Conservation (phyloP, 2,888 invertebrate genomes). For the Oligia strigilis region DNA sequence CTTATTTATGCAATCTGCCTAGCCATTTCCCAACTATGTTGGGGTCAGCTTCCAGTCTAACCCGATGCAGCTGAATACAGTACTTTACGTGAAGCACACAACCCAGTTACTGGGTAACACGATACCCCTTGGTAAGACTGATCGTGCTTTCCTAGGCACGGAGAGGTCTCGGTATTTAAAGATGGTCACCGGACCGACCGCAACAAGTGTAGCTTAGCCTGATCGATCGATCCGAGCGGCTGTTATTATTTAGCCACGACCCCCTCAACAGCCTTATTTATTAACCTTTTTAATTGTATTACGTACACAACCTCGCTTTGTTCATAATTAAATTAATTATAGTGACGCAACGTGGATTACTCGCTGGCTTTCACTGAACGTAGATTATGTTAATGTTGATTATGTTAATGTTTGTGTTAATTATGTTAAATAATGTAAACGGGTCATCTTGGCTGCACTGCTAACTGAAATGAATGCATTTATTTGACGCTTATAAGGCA, state of each 20-base stretch:
- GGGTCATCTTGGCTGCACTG: constrained; percentile 50
- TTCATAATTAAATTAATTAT: constrained; percentile 56
- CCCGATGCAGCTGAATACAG: background rate
- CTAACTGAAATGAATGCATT: constrained; percentile 49
- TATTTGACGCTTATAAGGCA: constrained; percentile 23
- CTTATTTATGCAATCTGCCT: constrained; percentile 16
- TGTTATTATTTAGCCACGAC: background rate
- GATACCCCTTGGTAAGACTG: too few relatives aligned
- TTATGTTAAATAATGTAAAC: constrained; percentile 61
- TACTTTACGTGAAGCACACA: background rate
- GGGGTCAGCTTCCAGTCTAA: too few relatives aligned
- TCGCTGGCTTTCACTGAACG: constrained; percentile 56
- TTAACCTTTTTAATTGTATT: constrained; percentile 41
- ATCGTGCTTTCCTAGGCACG: too few relatives aligned
- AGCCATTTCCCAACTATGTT: too few relatives aligned
- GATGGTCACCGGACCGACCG: background rate
- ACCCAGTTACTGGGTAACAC: background rate
- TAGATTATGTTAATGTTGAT: constrained; percentile 47
- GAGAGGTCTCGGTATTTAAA: background rate
- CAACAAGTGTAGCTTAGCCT: background rate
- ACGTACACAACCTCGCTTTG: constrained; percentile 41
- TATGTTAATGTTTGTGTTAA: constrained; percentile 51
- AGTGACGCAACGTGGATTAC: constrained; percentile 53
- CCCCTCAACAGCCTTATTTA: constrained; percentile 24
- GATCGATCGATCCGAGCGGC: background rate